Evolutionary conservation across 2,888 invertebrate genomes (phyloP).

Genomic region (Panopea generosa): DNA sequence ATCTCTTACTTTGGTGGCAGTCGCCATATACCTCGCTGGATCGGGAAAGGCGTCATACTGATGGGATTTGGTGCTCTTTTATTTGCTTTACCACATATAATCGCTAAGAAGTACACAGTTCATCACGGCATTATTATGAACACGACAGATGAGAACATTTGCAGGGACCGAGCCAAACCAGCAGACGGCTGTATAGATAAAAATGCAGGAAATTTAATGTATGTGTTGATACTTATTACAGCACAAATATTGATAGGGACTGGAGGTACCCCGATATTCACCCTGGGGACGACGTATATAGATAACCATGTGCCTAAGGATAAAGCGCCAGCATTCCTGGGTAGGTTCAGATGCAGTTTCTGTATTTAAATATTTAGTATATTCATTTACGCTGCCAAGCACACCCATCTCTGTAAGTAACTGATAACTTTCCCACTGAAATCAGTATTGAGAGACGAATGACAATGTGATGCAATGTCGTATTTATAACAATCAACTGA

Average conservation of each 20-base stretch:
- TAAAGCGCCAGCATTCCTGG: slow-evolving; percentile 97
- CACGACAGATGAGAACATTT: slow-evolving; percentile 76
- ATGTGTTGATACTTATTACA: slow-evolving; percentile 95
- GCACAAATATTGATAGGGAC: slow-evolving; percentile 96
- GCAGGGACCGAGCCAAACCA: slow-evolving; percentile 81
- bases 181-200: slow-evolving; percentile 80
- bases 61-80: slow-evolving; percentile 97
- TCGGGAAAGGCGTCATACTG: slow-evolving; percentile 94
- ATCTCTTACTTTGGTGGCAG: slow-evolving; percentile 97
- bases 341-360: too few relatives aligned
- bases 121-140: slow-evolving; percentile 71
- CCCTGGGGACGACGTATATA: slow-evolving; percentile 94
- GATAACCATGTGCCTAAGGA: slow-evolving; percentile 97
- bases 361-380: too few relatives aligned
- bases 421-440: too few relatives aligned
- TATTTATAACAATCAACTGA: too few relatives aligned
- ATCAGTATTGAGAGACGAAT: too few relatives aligned
- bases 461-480: too few relatives aligned
- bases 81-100: slow-evolving; percentile 96
- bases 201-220: slow-evolving; percentile 86
- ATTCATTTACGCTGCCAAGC: too few relatives aligned
- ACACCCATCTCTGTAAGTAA: too few relatives aligned
- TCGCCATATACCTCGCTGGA: slow-evolving; percentile 97
- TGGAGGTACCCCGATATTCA: slow-evolving; percentile 96
- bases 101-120: slow-evolving; percentile 80